Evolutionary conservation across 2,888 invertebrate genomes (phyloP).

Genomic region (Nephrotoma flavescens): DNA sequence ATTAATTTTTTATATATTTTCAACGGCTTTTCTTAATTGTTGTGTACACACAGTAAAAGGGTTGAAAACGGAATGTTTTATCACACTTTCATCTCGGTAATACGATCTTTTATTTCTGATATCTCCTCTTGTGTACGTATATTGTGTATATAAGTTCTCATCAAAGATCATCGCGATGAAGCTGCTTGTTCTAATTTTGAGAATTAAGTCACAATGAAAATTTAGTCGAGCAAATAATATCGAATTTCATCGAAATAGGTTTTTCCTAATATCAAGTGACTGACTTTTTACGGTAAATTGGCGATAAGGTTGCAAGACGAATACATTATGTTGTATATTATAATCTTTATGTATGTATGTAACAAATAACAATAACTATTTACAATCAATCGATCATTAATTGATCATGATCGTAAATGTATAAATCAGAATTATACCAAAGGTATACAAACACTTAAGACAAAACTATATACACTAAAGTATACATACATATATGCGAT

Average conservation of each 20-base stretch:
- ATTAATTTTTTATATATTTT: not conserved
- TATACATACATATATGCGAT: not conserved
- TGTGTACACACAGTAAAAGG: not conserved
- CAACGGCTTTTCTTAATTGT: not conserved
- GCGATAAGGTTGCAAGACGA: not conserved
- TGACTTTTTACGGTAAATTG: not conserved
- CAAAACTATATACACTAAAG: not conserved
- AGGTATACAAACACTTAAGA: not conserved
- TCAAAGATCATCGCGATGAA: not conserved
- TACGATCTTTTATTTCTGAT: not conserved
- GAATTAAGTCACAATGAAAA: slow-evolving; percentile 6
- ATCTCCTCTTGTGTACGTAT: not conserved
- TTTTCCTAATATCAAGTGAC: not conserved
- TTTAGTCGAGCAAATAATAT: slow-evolving; percentile 12
- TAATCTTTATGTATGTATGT: not conserved
- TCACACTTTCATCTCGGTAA: not conserved
- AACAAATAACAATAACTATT: not conserved
- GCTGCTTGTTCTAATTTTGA: not conserved
- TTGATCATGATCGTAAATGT: not conserved
- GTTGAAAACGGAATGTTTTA: not conserved
- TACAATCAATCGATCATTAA: not conserved
- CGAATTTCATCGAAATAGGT: slow-evolving; percentile 6
- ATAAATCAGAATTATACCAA: not conserved
- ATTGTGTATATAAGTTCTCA: not conserved
- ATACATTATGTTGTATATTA: not conserved